These are phyloP conservation scores for Myotis brandtii DNA, from an alignment of 2,113 vertebrate genomes.

Conservation along the genomic window DNA sequence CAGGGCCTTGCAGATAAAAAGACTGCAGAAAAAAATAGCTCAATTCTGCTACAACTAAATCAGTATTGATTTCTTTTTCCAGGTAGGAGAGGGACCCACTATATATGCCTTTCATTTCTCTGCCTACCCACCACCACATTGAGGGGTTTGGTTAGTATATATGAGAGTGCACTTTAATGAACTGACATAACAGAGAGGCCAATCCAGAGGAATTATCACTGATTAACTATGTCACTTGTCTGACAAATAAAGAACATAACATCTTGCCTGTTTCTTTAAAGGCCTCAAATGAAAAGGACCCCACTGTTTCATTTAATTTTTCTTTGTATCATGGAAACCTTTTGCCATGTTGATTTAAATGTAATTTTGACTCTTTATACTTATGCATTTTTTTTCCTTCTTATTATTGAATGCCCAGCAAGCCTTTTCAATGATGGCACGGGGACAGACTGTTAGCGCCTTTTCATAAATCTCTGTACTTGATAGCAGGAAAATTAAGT, in stretches of 20 bases:
- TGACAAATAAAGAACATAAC: slow-evolving; percentile 75
- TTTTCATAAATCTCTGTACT: slow-evolving; percentile 76
- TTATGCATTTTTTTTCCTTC: slow-evolving; percentile 49
- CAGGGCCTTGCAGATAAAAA: slow-evolving; percentile 77
- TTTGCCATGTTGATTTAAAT: slow-evolving; percentile 68
- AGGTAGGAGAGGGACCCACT: slow-evolving; percentile 56
- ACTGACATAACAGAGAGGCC: slow-evolving; percentile 77
- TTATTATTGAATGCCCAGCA: slow-evolving; percentile 58
- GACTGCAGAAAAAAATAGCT: slow-evolving; percentile 74
- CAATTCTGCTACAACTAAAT: slow-evolving; percentile 77
- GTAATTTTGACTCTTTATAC: slow-evolving; percentile 67
- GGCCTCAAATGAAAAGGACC: slow-evolving; percentile 70
- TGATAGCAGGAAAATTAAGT: slow-evolving; percentile 69
- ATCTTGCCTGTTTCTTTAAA: slow-evolving; percentile 76
- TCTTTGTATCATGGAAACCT: slow-evolving; percentile 68
- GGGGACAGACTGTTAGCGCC: slow-evolving; percentile 49
- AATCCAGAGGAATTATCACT: slow-evolving; percentile 78
- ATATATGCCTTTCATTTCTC: slow-evolving; percentile 63
- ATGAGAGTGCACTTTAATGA: slow-evolving; percentile 83
- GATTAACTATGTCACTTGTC: slow-evolving; percentile 80
- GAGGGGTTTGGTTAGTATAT: slow-evolving; percentile 69
- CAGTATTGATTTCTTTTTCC: slow-evolving; percentile 79
- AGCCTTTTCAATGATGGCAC: slow-evolving; percentile 59
- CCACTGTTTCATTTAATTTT: slow-evolving; percentile 69
- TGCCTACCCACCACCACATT: slow-evolving; percentile 54